Percentiles rank a stretch among this genome's conserved stretches.
phyloP scores from a whole-genome alignment of 2,113 vertebrate species.

The Empidonax traillii region DNA sequence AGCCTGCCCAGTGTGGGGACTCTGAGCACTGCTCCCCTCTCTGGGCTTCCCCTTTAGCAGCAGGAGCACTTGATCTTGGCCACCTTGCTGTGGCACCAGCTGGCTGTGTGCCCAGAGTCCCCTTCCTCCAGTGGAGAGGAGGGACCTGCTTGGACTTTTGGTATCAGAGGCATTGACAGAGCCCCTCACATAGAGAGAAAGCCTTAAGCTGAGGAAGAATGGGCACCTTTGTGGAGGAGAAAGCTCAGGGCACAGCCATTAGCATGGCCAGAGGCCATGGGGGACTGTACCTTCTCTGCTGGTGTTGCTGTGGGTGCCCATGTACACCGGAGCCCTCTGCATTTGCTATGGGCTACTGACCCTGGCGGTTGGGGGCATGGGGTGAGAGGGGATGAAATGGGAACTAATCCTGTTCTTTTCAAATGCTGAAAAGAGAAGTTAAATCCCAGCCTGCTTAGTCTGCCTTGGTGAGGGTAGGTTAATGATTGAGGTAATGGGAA shows the following conservation, averaged over 20 bases:
- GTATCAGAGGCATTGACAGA: too few relatives aligned
- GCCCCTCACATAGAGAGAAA: not conserved
- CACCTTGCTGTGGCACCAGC: not conserved
- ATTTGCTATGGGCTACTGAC: not conserved
- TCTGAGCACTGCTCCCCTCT: not conserved
- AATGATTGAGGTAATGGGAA: not conserved
- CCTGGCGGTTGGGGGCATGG: not conserved
- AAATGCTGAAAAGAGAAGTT: not conserved
- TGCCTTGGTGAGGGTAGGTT: not conserved
- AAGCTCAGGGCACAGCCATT: accelerated
- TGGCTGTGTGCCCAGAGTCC: accelerated
- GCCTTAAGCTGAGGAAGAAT: not conserved
- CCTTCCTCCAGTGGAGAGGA: not conserved
- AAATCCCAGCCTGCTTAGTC: not conserved
- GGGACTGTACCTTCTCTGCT: not conserved
- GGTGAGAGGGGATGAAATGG: not conserved
- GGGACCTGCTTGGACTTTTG: not conserved
- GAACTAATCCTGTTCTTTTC: not conserved
- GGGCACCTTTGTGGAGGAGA: not conserved
- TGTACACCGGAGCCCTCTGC: not conserved
- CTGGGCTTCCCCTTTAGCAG: not conserved
- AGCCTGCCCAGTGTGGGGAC: not conserved
- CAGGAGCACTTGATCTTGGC: not conserved
- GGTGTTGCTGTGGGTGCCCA: not conserved
- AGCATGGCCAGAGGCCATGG: too few relatives aligned